These are phyloP conservation scores for Drosophila austrosaltans DNA, from an alignment of 2,888 invertebrate genomes.

Conservation along the genomic window DNA sequence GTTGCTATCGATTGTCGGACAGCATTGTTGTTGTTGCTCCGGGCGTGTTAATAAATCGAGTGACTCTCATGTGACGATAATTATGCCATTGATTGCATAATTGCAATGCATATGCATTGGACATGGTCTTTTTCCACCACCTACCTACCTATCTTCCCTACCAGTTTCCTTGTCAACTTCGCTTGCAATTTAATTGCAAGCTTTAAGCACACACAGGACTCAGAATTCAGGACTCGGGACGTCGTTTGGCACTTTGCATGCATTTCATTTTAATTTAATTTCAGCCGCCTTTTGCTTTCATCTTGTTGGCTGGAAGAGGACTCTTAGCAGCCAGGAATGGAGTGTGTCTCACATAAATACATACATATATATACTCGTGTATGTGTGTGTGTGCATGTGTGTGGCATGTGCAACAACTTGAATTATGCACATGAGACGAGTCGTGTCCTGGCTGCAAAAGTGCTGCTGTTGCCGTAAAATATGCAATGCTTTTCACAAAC, in stretches of 20 bases:
- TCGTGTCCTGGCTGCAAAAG: conserved; percentile 39
- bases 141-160: background rate
- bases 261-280: conserved; percentile 77
- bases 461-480: conserved; percentile 22
- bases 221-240: conserved; percentile 35
- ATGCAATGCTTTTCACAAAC: conserved; percentile 47
- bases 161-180: conserved; percentile 35
- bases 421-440: conserved; percentile 75
- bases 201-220: conserved; percentile 55
- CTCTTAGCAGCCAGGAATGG: conserved; percentile 50
- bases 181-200: conserved; percentile 50
- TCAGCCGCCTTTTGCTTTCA: conserved; percentile 74
- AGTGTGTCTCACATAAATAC: conserved; percentile 31
- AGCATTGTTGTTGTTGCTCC: conserved; percentile 40
- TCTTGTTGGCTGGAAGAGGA: conserved; percentile 62
- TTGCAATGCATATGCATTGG: conserved; percentile 71
- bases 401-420: conserved; percentile 77
- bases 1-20: conserved; percentile 45
- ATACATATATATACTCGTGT: conserved; percentile 33
- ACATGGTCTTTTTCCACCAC: background rate
- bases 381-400: conserved; percentile 30
- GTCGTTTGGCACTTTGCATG: conserved; percentile 72
- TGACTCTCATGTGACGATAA: conserved; percentile 76
- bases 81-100: conserved; percentile 78
- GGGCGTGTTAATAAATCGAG: conserved; percentile 77